Conservation (phyloP, 1,140 invertebrate genomes). For the Pseudomyrmex dendroicus region DNA sequence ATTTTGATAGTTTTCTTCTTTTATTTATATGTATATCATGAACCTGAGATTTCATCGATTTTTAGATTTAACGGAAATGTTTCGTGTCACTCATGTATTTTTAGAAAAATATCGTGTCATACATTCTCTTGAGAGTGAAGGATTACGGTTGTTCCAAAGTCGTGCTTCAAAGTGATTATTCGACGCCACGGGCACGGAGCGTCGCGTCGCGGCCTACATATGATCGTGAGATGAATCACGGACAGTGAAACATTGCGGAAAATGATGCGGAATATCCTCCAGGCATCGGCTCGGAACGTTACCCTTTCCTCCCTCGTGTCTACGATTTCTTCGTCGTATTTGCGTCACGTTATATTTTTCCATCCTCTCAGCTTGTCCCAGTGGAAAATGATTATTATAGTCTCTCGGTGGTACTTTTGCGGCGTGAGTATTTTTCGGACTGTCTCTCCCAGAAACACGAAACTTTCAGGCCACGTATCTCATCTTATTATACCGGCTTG, state of each 20-base stretch:
- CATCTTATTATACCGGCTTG: slow-evolving; percentile 75
- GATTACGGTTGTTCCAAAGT: slow-evolving; percentile 21
- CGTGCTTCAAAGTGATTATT: slow-evolving; percentile 30
- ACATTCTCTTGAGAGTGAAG: background rate
- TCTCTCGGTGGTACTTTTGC: slow-evolving; percentile 11
- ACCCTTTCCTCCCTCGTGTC: background rate
- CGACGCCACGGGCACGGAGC: background rate
- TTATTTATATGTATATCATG: no score
- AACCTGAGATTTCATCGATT: no score
- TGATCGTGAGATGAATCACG: slow-evolving; percentile 32
- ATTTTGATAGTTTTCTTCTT: no score
- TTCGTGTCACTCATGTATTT: background rate
- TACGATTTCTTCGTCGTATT: background rate
- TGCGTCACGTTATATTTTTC: slow-evolving; percentile 30
- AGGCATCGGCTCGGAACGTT: background rate
- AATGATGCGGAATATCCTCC: slow-evolving; percentile 46
- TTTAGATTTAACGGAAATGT: background rate
- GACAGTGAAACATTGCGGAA: slow-evolving; percentile 40
- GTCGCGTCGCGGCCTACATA: slow-evolving; percentile 20
- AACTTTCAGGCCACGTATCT: slow-evolving; percentile 73
- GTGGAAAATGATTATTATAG: slow-evolving; percentile 41
- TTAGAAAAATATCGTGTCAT: slow-evolving; percentile 7
- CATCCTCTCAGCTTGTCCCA: background rate
- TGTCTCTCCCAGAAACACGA: slow-evolving; percentile 18
- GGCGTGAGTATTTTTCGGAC: slow-evolving; percentile 7